Evolutionary conservation across 2,888 invertebrate genomes (phyloP), one percentile per base, ranked within the genome.

Genomic region (Pristionchus entomophagus): DNA sequence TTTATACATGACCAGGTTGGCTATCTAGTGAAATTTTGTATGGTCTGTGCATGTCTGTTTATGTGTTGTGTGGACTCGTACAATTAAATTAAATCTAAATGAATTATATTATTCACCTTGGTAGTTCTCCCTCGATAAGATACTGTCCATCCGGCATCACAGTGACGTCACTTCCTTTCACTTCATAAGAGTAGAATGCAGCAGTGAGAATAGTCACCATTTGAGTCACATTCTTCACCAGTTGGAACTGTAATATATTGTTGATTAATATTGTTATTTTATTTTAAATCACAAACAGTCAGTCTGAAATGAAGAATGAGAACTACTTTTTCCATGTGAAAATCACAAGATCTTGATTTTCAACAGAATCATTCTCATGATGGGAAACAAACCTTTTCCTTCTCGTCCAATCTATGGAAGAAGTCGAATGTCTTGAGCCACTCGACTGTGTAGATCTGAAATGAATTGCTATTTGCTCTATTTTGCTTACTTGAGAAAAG

Each of bases 351-450:
- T n/a, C n/a, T n/a, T n/a, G n/a, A n/a, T n/a, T n/a, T n/a, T n/a
- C n/a, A n/a, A n/a, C n/a, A n/a, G n/a, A n/a, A n/a, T n/a, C n/a
- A n/a, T n/a, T n/a, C n/a, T n/a, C n/a, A n/a, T n/a, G n/a, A n/a
- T n/a, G n/a, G 56, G 56, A 56, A 17, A 56, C 41, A 32, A 4
- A 78, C 78, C 78, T 78, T 78, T 14, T 78, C 78, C 22, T 22
- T 78, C 32, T 53, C 78, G 8, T 78, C 78, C 35, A 78, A 8
- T 19, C 51, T 26, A 1, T 53, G 17, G 51, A 78, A 78, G 78
- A 78, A 78, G 14, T n/a, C 29, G 32, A 78, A 78, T 2, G 78
- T 78, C 78, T 78, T 78, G 51, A 78, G 14, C 51, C 51, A 78
- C 32, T 78, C 78, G 32, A 78, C 29, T 1, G 78, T 32, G 78